Evolutionary conservation across 2,113 vertebrate species (phyloP).

Genomic region (Siniperca chuatsi): DNA sequence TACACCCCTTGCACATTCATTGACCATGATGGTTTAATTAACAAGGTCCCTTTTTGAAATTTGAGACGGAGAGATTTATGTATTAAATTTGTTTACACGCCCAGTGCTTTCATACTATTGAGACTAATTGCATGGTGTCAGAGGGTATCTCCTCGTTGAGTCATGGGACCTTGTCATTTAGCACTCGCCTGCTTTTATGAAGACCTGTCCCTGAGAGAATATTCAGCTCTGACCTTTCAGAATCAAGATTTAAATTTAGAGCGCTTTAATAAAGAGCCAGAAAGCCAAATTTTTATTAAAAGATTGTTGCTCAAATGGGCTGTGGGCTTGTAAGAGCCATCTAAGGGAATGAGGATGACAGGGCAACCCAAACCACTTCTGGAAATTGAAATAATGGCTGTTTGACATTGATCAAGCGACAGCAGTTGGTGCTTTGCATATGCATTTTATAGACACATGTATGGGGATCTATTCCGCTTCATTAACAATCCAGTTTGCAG

Average conservation of each 20-base stretch:
- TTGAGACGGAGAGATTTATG: constrained; percentile 62
- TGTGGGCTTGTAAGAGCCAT: constrained; percentile 12
- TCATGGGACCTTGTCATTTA: constrained; percentile 58
- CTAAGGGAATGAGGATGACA: constrained; percentile 28
- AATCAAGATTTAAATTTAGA: constrained; percentile 59
- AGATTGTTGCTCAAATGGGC: constrained; percentile 35
- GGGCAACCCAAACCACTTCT: constrained; percentile 34
- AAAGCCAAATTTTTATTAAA: constrained; percentile 33
- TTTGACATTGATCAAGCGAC: constrained; percentile 75
- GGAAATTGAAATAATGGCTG: constrained; percentile 58
- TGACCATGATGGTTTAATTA: constrained; percentile 74
- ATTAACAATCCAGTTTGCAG: constrained; percentile 67
- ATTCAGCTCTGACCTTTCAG: constrained; percentile 67
- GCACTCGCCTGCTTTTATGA: constrained; percentile 26
- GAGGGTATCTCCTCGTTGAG: constrained; percentile 49
- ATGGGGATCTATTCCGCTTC: constrained; percentile 61
- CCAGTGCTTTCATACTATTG: constrained; percentile 59
- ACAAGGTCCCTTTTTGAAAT: constrained; percentile 60
- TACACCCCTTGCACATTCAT: constrained; percentile 65
- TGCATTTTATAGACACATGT: constrained; percentile 50
- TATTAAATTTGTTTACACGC: constrained; percentile 72
- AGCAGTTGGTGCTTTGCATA: constrained; percentile 69
- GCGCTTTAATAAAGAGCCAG: constrained; percentile 50
- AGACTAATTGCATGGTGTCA: constrained; percentile 68
- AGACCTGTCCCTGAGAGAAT: constrained; percentile 42